phyloP scores from a whole-genome alignment of 2,888 invertebrate species.

The Ichneumoninae sp. region DNA sequence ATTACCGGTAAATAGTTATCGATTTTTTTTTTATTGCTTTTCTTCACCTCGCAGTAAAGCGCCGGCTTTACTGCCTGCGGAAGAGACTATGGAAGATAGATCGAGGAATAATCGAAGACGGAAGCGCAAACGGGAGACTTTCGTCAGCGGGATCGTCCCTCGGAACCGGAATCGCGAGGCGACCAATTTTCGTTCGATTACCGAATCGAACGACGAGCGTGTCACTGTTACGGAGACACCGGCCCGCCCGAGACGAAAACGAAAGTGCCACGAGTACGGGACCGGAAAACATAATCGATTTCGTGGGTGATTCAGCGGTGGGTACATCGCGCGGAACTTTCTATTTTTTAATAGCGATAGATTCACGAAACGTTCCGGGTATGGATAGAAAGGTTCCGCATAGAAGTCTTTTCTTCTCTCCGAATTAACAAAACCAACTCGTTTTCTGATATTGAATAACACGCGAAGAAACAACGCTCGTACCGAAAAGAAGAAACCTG shows the following conservation, averaged over 20 bases:
- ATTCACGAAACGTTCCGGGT: neutral
- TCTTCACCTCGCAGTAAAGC: neutral
- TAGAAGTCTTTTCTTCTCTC: neutral
- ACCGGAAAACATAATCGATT: slow-evolving; percentile 36
- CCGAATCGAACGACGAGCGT: neutral
- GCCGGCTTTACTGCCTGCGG: too few species aligned
- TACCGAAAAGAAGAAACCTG: neutral
- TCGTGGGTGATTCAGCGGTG: slow-evolving; percentile 23
- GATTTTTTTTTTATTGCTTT: too few species aligned
- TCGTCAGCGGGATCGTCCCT: neutral
- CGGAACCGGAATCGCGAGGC: neutral
- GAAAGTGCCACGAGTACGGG: slow-evolving; percentile 24
- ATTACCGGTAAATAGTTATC: too few species aligned
- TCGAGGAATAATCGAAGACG: neutral
- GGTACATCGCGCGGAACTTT: slow-evolving; percentile 21
- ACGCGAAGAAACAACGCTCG: neutral
- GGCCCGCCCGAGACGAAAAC: slow-evolving; percentile 5
- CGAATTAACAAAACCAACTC: neutral
- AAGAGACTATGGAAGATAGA: neutral
- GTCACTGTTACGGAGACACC: neutral
- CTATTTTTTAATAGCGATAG: slow-evolving; percentile 22
- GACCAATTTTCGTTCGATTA: slow-evolving; percentile 5
- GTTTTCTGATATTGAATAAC: neutral
- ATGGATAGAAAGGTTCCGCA: neutral
- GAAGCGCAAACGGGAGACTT: neutral